Percentiles rank a stretch among this genome's conserved stretches.
These are phyloP conservation scores for Parnassius glacialis DNA, from an alignment of 2,888 invertebrate species.

Conservation along the genomic window DNA sequence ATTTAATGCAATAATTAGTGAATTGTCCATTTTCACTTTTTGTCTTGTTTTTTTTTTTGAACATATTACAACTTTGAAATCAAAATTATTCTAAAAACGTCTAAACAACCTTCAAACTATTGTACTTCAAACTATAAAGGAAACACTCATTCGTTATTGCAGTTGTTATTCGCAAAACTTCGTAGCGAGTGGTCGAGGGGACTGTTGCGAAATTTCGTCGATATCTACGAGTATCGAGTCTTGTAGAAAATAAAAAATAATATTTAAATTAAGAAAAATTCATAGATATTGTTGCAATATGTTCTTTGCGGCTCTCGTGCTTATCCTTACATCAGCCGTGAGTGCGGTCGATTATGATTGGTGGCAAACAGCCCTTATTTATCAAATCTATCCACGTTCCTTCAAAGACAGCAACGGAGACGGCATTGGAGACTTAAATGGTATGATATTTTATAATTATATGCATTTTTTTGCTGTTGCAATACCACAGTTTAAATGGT, in stretches of 20 bases:
- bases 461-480: too few relatives aligned
- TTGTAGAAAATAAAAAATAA: too few relatives aligned
- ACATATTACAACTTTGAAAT: not conserved
- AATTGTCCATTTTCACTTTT: too few relatives aligned
- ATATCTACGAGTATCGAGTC: too few relatives aligned
- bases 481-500: too few relatives aligned
- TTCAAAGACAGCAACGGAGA: constrained; percentile 84
- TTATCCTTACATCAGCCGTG: not conserved
- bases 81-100: not conserved
- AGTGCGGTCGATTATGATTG: constrained; percentile 72
- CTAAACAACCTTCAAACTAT: not conserved
- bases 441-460: constrained; percentile 52
- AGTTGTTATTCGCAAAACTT: not conserved
- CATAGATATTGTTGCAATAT: not conserved
- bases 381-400: constrained; percentile 89
- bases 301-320: not conserved
- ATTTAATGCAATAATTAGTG: too few relatives aligned
- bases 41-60: too few relatives aligned
- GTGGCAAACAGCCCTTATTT: constrained; percentile 88
- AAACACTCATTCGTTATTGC: not conserved
- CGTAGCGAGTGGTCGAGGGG: not conserved
- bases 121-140: not conserved
- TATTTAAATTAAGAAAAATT: too few relatives aligned
- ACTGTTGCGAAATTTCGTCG: too few relatives aligned
- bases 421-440: constrained; percentile 76